phyloP scores from a whole-genome alignment of 2,797 vertebrate species.

The Picus viridis region DNA sequence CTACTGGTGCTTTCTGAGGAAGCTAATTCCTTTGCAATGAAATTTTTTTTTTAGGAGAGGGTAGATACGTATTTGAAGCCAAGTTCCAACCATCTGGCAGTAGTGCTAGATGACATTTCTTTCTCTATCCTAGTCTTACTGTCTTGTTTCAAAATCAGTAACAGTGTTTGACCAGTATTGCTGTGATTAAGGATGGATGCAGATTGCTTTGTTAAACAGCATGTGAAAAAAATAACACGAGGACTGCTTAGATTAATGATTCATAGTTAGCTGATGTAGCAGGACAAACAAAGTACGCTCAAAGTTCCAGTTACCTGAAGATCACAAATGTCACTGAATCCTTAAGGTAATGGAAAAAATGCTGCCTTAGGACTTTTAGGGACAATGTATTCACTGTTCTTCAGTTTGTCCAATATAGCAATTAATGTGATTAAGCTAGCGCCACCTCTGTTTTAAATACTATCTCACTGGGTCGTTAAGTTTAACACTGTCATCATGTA shows the following conservation, averaged over 20 bases:
- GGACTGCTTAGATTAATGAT: slow-evolving; percentile 24
- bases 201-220: background rate
- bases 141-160: background rate
- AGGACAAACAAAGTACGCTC: slow-evolving; percentile 18
- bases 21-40: background rate
- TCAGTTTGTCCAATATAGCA: slow-evolving; percentile 41
- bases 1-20: background rate
- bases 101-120: background rate
- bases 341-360: slow-evolving; percentile 33
- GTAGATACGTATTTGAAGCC: background rate
- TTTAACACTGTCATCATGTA: slow-evolving; percentile 59
- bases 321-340: slow-evolving; percentile 43
- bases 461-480: slow-evolving; percentile 44
- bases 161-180: background rate
- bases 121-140: background rate
- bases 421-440: slow-evolving; percentile 66
- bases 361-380: slow-evolving; percentile 47
- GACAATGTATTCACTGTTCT: slow-evolving; percentile 51
- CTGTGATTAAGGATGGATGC: background rate
- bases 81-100: background rate
- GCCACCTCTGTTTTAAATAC: slow-evolving; percentile 50
- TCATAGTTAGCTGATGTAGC: slow-evolving; percentile 28
- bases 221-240: background rate
- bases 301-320: slow-evolving; percentile 30
- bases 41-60: background rate